A percentile compares a stretch with the other conserved stretches of the same genome.
phyloP scores from a whole-genome alignment of 2,797 vertebrate genomes.

The Phoebastria nigripes region DNA sequence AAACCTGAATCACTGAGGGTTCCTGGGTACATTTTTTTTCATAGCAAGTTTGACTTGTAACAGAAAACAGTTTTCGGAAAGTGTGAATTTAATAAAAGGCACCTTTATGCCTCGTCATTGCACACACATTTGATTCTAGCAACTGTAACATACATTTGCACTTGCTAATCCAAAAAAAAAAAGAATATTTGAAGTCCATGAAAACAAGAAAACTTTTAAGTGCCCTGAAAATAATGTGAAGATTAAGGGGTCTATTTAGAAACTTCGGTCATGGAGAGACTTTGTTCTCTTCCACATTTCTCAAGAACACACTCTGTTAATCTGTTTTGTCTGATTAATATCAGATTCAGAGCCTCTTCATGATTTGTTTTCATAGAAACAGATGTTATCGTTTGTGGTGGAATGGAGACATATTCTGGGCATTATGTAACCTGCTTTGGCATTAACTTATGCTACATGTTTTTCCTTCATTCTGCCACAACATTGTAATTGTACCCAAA shows the following conservation, averaged over 20 bases:
- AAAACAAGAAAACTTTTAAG: not conserved
- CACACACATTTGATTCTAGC: not conserved
- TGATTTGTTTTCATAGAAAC: constrained; percentile 39
- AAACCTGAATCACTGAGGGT: not conserved
- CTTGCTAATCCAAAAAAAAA: not conserved
- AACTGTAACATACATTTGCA: not conserved
- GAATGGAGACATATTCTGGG: constrained; percentile 39
- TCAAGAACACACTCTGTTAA: not conserved
- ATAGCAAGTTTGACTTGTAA: not conserved
- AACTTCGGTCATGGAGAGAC: not conserved
- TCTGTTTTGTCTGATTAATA: constrained; percentile 30
- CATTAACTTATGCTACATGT: not conserved
- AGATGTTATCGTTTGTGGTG: constrained; percentile 55
- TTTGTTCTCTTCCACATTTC: not conserved
- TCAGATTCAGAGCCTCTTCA: constrained; percentile 1
- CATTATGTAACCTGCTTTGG: constrained; percentile 49
- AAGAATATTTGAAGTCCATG: not conserved
- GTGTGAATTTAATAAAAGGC: not conserved
- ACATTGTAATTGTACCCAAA: constrained; percentile 18
- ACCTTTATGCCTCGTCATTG: not conserved
- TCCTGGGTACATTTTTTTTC: not conserved
- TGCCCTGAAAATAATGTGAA: not conserved
- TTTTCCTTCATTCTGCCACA: constrained; percentile 43
- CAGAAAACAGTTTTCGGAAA: constrained; percentile 14
- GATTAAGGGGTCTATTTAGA: not conserved